A percentile compares a stretch with the other conserved stretches of the same genome.
Evolutionary conservation across 2,113 vertebrate species (phyloP).

Genomic region (Leptosomus discolor): DNA sequence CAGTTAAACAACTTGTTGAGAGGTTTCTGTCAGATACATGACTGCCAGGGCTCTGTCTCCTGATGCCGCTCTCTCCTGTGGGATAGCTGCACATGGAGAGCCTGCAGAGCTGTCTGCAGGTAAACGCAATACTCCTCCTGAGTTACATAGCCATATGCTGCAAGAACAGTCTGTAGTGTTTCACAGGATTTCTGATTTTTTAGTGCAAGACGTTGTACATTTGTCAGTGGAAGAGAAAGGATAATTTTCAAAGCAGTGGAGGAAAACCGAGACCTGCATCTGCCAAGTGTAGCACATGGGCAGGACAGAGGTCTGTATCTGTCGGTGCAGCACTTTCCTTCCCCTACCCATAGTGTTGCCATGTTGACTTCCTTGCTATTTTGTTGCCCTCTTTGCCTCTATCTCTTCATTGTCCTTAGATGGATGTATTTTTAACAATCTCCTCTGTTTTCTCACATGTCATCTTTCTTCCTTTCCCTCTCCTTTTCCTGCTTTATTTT

Average conservation of each 20-base stretch:
- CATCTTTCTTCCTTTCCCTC: not conserved
- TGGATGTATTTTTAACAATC: not conserved
- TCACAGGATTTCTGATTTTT: not conserved
- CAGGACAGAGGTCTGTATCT: no score
- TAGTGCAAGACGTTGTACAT: not conserved
- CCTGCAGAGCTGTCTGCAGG: not conserved
- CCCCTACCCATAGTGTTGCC: not conserved
- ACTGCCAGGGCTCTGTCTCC: not conserved
- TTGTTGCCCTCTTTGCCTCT: not conserved
- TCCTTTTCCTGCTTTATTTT: not conserved
- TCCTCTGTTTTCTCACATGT: not conserved
- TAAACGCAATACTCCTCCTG: rapidly evolving
- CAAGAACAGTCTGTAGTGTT: not conserved
- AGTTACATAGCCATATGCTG: not conserved
- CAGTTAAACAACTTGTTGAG: not conserved
- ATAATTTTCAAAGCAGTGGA: not conserved
- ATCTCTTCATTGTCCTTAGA: not conserved
- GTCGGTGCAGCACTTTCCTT: not conserved
- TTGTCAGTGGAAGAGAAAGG: not conserved
- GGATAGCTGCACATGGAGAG: not conserved
- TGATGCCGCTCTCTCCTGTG: not conserved
- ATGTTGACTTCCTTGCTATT: not conserved
- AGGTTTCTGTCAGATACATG: not conserved
- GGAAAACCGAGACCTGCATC: not conserved
- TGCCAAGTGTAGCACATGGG: not conserved